Base-by-base conservation (phyloP, 2,888 invertebrate species). In the Xylocampa areola region DNA sequence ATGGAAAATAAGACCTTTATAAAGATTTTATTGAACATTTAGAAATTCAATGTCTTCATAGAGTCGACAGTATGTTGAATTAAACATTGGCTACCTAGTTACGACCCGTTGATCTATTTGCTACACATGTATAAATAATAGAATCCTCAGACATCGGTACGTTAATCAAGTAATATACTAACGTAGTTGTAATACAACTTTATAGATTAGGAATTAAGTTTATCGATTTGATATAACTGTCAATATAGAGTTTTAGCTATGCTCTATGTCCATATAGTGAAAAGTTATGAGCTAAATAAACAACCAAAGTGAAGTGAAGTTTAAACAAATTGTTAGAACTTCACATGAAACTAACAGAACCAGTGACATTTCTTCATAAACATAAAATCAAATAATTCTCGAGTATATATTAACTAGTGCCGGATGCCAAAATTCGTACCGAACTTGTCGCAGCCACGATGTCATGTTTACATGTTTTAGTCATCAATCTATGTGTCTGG, bases 401-500 rank as follows among this genome's bases (percentile, higher is more conserved):
- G 27, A 40, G 27, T 40, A 44, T 35, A 29, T 16, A 44, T 23
- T 30, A 51, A 33, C 29, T 44, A 33, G 36, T 48, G 32, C 55
- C 45, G 48, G 47, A 48, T 69, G 70, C 68, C 57, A 70, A 72
- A 19, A 69, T 51, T 64, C 44, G 51, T 57, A 51, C 39, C 43
- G 37, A 52, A 32, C 52, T 33, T 62, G 61, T 67, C 66, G 65
- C 72, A 64, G 53, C 32, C 33, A 49, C 44, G 39, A 39, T 66
- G 72, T 73, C 74, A 79, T 73, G 73, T 59, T 60, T 54, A 68
- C 64, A 70, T 67, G 69, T 64, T 71, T 54, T 63, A 73, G 68
- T 74, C 72, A 80, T 80, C 79, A 73, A 82, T 85, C 83, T 79
- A 77, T 76, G 77, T 68, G 81, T 79, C 80, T 81, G 75, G 74